Evolutionary conservation across 2,797 vertebrate species (phyloP).

Genomic region (Anguilla marmorata): DNA sequence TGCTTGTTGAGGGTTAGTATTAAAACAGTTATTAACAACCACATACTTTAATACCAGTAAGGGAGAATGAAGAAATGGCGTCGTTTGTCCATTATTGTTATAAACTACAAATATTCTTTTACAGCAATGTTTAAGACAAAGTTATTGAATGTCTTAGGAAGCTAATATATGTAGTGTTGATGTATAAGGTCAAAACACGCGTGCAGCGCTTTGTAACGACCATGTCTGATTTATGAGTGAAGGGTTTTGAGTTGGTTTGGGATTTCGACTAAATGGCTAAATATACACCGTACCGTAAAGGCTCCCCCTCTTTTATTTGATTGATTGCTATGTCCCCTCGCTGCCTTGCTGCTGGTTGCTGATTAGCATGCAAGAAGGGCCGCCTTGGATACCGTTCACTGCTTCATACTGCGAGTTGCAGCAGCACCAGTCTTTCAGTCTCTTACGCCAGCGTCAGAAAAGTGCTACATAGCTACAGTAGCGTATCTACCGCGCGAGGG

Average conservation of each 20-base stretch:
- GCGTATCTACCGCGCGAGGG: conserved; percentile 60
- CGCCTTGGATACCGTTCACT: conserved; percentile 67
- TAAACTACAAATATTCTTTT: not conserved
- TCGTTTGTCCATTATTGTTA: not conserved
- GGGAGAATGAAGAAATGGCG: not conserved
- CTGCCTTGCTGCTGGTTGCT: conserved; percentile 65
- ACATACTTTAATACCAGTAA: not conserved
- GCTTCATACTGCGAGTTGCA: conserved; percentile 64
- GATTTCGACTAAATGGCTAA: conserved; percentile 12
- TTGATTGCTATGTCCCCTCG: conserved; percentile 72
- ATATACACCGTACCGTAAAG: conserved; percentile 8
- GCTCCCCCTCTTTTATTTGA: conserved; percentile 64
- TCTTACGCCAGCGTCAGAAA: conserved; percentile 61
- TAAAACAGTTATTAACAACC: not conserved
- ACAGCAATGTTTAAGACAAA: not conserved
- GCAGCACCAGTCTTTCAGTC: conserved; percentile 65
- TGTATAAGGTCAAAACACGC: not conserved
- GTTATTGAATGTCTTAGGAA: not conserved
- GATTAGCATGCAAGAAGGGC: conserved; percentile 79
- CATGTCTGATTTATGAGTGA: conserved; percentile 12
- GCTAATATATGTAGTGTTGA: not conserved
- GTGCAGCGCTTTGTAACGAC: not conserved
- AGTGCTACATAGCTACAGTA: conserved; percentile 48
- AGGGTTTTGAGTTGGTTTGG: not conserved
- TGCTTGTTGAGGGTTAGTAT: not conserved